Evolutionary conservation across 2,888 invertebrate genomes (phyloP).

Genomic region (Aelia acuminata): DNA sequence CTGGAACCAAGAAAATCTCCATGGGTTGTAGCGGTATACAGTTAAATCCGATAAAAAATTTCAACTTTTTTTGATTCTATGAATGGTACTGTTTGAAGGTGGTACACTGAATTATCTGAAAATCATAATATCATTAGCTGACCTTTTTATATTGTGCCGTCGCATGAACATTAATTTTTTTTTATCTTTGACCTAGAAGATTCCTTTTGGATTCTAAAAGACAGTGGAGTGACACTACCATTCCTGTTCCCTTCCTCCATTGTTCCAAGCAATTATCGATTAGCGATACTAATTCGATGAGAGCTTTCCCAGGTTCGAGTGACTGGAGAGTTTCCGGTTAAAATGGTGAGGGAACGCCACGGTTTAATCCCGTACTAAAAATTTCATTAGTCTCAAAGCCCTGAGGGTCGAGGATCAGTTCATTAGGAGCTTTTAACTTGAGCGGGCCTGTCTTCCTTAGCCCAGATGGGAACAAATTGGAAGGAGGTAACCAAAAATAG

Average conservation of each 20-base stretch:
- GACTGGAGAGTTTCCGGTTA: neutral
- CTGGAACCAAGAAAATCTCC: too few relatives aligned
- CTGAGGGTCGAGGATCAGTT: neutral
- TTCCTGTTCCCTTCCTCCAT: neutral
- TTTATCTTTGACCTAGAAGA: neutral
- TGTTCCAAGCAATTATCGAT: neutral
- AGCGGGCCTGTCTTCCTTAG: neutral
- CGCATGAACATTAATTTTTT: neutral
- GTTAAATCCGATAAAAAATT: too few relatives aligned
- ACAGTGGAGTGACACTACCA: neutral
- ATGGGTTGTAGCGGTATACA: too few relatives aligned
- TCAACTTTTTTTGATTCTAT: too few relatives aligned
- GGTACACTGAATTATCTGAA: too few relatives aligned
- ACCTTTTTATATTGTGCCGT: too few relatives aligned
- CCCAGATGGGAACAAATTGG: neutral
- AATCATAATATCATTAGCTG: too few relatives aligned
- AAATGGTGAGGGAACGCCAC: neutral
- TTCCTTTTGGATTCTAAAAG: neutral
- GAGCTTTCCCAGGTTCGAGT: neutral
- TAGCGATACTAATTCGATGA: neutral
- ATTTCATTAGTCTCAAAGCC: conserved; percentile 17
- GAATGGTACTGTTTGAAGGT: too few relatives aligned
- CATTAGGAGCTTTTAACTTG: conserved; percentile 1
- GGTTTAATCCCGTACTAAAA: neutral
- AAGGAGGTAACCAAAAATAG: neutral